Evolutionary conservation across 1,140 invertebrate genomes (phyloP).

Genomic region (Mizuhopecten yessoensis): DNA sequence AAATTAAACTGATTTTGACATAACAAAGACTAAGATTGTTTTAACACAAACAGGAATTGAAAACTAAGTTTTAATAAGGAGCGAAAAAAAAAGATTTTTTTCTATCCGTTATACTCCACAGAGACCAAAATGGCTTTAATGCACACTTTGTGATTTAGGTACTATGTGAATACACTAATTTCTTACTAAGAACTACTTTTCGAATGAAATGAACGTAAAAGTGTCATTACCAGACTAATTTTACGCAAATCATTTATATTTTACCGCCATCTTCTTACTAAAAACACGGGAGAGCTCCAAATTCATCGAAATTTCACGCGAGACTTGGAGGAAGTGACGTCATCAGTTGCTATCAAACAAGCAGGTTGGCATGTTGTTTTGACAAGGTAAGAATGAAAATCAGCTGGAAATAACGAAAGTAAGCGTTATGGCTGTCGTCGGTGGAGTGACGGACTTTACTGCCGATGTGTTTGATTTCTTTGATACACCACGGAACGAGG

Average conservation of each 20-base stretch:
- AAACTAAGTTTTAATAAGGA: too few species aligned
- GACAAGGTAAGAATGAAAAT: conserved; percentile 47
- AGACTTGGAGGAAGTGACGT: conserved; percentile 62
- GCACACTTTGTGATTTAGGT: too few species aligned
- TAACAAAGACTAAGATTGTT: too few species aligned
- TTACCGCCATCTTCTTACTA: conserved; percentile 58
- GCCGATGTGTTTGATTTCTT: conserved; percentile 71
- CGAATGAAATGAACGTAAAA: too few species aligned
- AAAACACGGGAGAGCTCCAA: not conserved
- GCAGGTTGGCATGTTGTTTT: conserved; percentile 57
- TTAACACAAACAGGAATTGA: too few species aligned
- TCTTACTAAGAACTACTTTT: too few species aligned
- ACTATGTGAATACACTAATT: too few species aligned
- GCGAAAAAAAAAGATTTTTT: too few species aligned
- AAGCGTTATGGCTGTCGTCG: not conserved
- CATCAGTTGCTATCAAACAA: conserved; percentile 74
- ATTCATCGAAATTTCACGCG: conserved; percentile 56
- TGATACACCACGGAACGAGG: conserved; percentile 68
- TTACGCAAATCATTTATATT: not conserved
- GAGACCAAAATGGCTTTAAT: too few species aligned
- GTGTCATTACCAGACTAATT: too few species aligned
- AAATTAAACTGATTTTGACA: too few species aligned
- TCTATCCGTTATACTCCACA: too few species aligned
- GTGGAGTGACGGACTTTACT: conserved; percentile 68
- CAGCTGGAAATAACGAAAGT: conserved; percentile 5